Evolutionary conservation across 2,113 vertebrate species (phyloP), one percentile per base, ranked within the genome.

Genomic region (Rhinopithecus roxellana): DNA sequence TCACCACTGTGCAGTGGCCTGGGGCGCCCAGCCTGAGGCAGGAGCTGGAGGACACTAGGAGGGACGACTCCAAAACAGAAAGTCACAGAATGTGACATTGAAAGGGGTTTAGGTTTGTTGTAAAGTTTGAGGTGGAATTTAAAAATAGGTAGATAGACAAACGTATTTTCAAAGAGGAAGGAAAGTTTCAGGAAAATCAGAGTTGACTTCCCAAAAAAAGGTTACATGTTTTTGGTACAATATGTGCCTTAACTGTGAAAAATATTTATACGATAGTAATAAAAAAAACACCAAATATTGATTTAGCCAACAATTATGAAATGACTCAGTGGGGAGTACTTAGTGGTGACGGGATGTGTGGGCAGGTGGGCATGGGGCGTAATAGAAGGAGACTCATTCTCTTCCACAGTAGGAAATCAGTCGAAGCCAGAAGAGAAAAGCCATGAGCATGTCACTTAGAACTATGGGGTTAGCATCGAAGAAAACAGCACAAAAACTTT

Each of bases 391-490:
- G 35, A 17, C 2, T 7, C 9, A 11, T 14, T 40, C 48, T 67
- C 27, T 9, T 8, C 57, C 35, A 14, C 6, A 18, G 0, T 1
- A 9, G 18, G 25, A 45, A 11, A 43, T 27, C 74, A 27, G 30
- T 23, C 1, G 17, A 8, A 3, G 30, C 43, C 18, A 1, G 18
- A 11, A 35, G 40, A 17, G 82, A 67, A 35, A 43, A 43, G 32
- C 40, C 14, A 4, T n/a, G 16, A 5, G 18, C 32, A 3, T 50
- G 9, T 64, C 17, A 17, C 18, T 50, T 20, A 17, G 32, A 79
- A 64, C 64, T 9, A 0, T 0, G 11, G 11, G 27, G 40, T 35
- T 59, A n/a, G 59, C 12, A 3, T 40, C 2, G 6, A 38, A 50
- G 35, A 45, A 45, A 32, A 64, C 1, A 32, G 50, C 6, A 32